phyloP scores from a whole-genome alignment of 2,888 invertebrate genomes.

The Lissonota sp. region DNA sequence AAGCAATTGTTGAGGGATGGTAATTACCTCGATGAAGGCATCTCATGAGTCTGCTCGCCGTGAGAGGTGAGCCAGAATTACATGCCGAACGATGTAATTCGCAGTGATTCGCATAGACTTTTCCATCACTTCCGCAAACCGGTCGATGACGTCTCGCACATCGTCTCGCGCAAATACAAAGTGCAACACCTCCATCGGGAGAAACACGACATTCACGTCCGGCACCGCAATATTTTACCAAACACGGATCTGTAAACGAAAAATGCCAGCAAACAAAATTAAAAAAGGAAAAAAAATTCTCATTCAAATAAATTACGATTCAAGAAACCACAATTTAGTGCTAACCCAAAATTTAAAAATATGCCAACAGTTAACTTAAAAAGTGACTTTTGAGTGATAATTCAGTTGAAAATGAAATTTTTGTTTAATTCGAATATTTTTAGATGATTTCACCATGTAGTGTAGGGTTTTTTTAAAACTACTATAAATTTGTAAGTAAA shows the following conservation, averaged over 20 bases:
- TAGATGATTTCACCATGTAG: no score
- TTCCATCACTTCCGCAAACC: conserved; percentile 89
- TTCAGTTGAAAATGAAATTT: no score
- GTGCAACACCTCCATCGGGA: conserved; percentile 84
- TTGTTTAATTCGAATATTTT: no score
- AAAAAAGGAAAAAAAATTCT: conserved; percentile 17
- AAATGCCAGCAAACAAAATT: conserved; percentile 24
- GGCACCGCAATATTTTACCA: conserved; percentile 87
- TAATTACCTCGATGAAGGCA: conserved; percentile 74
- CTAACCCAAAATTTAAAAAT: no score
- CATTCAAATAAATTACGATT: no score
- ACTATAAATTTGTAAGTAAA: no score
- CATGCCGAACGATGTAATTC: conserved; percentile 88
- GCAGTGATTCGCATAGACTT: conserved; percentile 88
- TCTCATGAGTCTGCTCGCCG: conserved; percentile 81
- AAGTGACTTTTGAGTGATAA: no score
- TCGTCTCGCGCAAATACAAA: conserved; percentile 87
- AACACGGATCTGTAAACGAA: conserved; percentile 86
- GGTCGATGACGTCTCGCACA: conserved; percentile 86
- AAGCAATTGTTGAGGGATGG: not conserved
- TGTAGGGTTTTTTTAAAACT: no score
- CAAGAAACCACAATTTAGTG: no score
- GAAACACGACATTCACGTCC: conserved; percentile 87
- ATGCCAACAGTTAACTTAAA: no score
- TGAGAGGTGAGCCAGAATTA: conserved; percentile 85